Percentiles rank a stretch among this genome's conserved stretches.
Conservation (phyloP, 2,888 invertebrate species). For the Cynaeus angustus region DNA sequence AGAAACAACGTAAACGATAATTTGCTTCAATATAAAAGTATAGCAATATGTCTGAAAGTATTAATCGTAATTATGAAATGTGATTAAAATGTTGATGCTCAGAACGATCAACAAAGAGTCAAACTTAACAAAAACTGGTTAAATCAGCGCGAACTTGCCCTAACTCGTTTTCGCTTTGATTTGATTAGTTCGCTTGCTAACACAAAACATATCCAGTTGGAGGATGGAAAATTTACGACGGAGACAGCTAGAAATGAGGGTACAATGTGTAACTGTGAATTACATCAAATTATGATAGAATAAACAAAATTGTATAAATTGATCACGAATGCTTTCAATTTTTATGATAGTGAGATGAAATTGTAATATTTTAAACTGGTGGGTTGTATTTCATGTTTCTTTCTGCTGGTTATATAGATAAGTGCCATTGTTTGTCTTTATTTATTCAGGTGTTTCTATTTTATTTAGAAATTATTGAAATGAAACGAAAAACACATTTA, state of each 20-base stretch:
- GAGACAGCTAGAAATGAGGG: constrained; percentile 2
- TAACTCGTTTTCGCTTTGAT: constrained; percentile 16
- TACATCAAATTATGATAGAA: constrained; percentile 33
- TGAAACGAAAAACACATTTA: constrained; percentile 40
- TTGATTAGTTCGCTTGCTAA: constrained; percentile 38
- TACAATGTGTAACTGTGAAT: constrained; percentile 31
- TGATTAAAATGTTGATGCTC: constrained; percentile 7
- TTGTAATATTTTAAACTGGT: constrained; percentile 32
- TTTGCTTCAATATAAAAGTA: constrained; percentile 56
- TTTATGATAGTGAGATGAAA: constrained; percentile 45
- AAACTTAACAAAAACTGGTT: neutral
- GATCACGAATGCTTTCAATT: constrained; percentile 42
- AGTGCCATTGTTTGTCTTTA: constrained; percentile 48
- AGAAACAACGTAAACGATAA: constrained; percentile 36
- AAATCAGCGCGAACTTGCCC: neutral
- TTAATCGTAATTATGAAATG: constrained; percentile 12
- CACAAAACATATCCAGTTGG: constrained; percentile 36
- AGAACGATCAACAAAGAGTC: neutral
- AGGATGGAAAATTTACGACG: constrained; percentile 10
- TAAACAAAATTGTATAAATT: constrained; percentile 27
- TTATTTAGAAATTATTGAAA: constrained; percentile 20
- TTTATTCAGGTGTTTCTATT: constrained; percentile 26
- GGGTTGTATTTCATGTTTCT: constrained; percentile 33
- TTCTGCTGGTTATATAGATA: constrained; percentile 42
- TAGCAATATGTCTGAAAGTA: constrained; percentile 59